A percentile compares a stretch with the other conserved stretches of the same genome.
These are phyloP conservation scores for Habroteleia sp. DNA, from an alignment of 2,888 invertebrate genomes.

Conservation along the genomic window DNA sequence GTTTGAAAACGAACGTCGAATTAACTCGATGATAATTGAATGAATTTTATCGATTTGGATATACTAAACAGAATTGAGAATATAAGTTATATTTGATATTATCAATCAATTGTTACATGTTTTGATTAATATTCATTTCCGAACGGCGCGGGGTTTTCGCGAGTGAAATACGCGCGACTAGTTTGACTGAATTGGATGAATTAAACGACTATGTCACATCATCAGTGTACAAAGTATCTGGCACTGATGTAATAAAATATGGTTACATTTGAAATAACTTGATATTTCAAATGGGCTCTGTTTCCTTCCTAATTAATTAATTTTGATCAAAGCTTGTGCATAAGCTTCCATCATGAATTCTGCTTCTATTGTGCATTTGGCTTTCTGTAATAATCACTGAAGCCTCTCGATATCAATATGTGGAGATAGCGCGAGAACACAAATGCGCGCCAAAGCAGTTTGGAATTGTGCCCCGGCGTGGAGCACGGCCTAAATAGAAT, in stretches of 20 bases:
- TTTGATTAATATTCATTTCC: slow-evolving; percentile 50
- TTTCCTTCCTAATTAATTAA: slow-evolving; percentile 63
- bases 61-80: slow-evolving; percentile 26
- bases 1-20: slow-evolving; percentile 18
- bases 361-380: slow-evolving; percentile 64
- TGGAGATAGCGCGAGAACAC: slow-evolving; percentile 58
- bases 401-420: slow-evolving; percentile 64
- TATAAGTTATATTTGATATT: slow-evolving; percentile 48
- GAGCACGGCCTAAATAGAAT: slow-evolving; percentile 63
- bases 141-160: slow-evolving; percentile 35
- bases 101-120: slow-evolving; percentile 44
- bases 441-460: slow-evolving; percentile 57
- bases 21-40: slow-evolving; percentile 16
- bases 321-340: slow-evolving; percentile 59
- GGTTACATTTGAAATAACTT: slow-evolving; percentile 52
- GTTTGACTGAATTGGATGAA: slow-evolving; percentile 46
- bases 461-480: slow-evolving; percentile 55
- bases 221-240: slow-evolving; percentile 41
- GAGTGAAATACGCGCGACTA: slow-evolving; percentile 18
- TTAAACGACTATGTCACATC: slow-evolving; percentile 54
- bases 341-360: slow-evolving; percentile 61
- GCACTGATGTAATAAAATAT: slow-evolving; percentile 53
- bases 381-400: slow-evolving; percentile 64
- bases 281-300: slow-evolving; percentile 43
- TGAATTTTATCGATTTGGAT: slow-evolving; percentile 20